phyloP scores from a whole-genome alignment of 2,113 vertebrate genomes.

The Marcusenius ussheri region DNA sequence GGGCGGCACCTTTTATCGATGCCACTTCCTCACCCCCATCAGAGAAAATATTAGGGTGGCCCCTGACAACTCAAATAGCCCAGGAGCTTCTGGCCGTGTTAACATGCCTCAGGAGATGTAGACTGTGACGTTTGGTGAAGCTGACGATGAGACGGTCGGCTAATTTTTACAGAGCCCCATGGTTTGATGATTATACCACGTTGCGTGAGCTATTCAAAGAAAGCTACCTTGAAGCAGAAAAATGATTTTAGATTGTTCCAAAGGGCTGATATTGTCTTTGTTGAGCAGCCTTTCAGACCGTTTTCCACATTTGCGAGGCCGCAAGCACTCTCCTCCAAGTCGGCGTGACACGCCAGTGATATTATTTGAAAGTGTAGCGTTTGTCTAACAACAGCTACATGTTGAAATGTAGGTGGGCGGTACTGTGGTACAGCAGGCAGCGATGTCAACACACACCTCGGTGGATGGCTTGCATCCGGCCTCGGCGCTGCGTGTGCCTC shows the following conservation, averaged over 20 bases:
- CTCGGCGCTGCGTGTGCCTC: not conserved
- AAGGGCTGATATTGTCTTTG: not conserved
- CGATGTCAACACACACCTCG: not conserved
- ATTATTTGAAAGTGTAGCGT: not conserved
- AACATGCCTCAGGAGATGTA: not conserved
- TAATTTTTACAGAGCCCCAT: not conserved
- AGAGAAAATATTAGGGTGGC: not conserved
- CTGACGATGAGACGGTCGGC: not conserved
- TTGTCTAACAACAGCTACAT: not conserved
- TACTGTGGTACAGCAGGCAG: not conserved
- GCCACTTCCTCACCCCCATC: not conserved
- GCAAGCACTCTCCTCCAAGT: not conserved
- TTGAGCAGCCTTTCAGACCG: not conserved
- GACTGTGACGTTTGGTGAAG: not conserved
- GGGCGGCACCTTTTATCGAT: not conserved
- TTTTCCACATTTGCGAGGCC: not conserved
- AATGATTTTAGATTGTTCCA: not conserved
- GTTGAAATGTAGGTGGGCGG: not conserved
- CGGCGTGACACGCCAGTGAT: not conserved
- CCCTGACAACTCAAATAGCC: not conserved
- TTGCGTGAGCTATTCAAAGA: not conserved
- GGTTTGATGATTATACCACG: not conserved
- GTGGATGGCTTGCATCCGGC: not conserved
- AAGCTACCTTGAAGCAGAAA: not conserved
- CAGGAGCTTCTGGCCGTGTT: not conserved